Percentiles rank a stretch among this genome's conserved stretches.
These are phyloP conservation scores for Ephydatia muelleri DNA, from an alignment of 37 sponge, comb jelly and placozoan genomes.

Conservation along the genomic window DNA sequence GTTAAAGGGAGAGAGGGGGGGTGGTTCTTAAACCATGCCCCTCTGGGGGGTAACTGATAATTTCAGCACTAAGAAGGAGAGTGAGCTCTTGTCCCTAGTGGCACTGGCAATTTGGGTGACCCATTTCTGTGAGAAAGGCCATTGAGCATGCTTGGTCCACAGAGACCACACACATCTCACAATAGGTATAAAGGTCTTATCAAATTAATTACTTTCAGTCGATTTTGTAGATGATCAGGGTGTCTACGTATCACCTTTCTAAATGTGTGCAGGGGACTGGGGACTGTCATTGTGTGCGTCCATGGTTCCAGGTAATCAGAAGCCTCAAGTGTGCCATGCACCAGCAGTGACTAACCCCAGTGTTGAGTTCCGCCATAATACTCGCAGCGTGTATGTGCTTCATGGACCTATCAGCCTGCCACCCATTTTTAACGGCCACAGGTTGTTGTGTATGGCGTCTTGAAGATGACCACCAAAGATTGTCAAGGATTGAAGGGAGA, in stretches of 20 bases:
- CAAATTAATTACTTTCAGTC: too few species aligned
- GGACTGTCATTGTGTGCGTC: neutral
- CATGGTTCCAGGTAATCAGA: conserved; percentile 48
- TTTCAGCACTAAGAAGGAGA: too few species aligned
- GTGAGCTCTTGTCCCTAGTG: too few species aligned
- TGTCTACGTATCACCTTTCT: neutral
- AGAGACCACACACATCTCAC: too few species aligned
- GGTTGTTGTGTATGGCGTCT: conserved; percentile 58
- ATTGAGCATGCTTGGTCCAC: too few species aligned
- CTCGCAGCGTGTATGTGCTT: neutral
- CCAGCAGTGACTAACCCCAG: conserved; percentile 32
- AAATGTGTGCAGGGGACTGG: neutral
- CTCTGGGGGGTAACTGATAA: too few species aligned
- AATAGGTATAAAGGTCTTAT: too few species aligned
- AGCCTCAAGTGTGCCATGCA: conserved; percentile 54
- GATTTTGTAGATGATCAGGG: too few species aligned
- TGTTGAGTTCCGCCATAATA: conserved; percentile 33
- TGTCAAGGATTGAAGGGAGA: conserved; percentile 26
- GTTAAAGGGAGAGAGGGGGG: too few species aligned
- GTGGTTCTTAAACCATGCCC: too few species aligned
- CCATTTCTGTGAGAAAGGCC: too few species aligned
- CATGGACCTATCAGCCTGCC: conserved; percentile 53
- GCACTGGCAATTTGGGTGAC: too few species aligned
- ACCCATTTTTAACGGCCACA: conserved; percentile 63
- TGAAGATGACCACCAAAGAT: neutral